These are phyloP conservation scores for Sebastes itinus DNA, from an alignment of 2,797 vertebrate species.

Conservation along the genomic window DNA sequence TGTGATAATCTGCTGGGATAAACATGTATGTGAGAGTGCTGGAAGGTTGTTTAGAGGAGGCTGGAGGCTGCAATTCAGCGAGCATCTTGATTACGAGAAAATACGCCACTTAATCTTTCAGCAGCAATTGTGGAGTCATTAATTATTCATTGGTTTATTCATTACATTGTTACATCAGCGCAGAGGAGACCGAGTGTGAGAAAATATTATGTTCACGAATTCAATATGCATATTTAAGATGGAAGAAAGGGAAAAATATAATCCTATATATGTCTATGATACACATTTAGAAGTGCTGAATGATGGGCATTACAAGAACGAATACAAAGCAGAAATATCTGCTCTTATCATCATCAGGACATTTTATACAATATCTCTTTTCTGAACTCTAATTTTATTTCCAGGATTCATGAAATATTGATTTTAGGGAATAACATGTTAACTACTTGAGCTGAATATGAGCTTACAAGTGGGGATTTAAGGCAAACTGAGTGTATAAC, in stretches of 20 bases:
- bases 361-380: not conserved
- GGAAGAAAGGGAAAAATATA: not conserved
- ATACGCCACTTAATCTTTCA: conserved; percentile 43
- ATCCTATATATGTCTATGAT: not conserved
- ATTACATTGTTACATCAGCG: conserved; percentile 43
- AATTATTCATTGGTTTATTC: conserved; percentile 59
- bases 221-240: not conserved
- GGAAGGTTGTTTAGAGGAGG: not conserved
- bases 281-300: not conserved
- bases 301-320: not conserved
- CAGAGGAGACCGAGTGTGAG: conserved; percentile 7
- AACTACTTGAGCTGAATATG: not conserved
- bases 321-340: not conserved
- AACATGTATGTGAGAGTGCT: not conserved
- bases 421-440: not conserved
- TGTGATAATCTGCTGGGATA: conserved; percentile 2
- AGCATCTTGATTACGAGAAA: conserved; percentile 33
- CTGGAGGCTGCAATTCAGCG: not conserved
- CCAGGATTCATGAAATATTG: not conserved
- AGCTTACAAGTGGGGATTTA: not conserved
- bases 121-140: conserved; percentile 26
- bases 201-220: conserved; percentile 20
- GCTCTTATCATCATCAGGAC: not conserved
- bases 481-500: not conserved
- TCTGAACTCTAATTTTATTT: not conserved